Conservation (phyloP, 2,888 invertebrate species). For the Miltochrista miniata region DNA sequence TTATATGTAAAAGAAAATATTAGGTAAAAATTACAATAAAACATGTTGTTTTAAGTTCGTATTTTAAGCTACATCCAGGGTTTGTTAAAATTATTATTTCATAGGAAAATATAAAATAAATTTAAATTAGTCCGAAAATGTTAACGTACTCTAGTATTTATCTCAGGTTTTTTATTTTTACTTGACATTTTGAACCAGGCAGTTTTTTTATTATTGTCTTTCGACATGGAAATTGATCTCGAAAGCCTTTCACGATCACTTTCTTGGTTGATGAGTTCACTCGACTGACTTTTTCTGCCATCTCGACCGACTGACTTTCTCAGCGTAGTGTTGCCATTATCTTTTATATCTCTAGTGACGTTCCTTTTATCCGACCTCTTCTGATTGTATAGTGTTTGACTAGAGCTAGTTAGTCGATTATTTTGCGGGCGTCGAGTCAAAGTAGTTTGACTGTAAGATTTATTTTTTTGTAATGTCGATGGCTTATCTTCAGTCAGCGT, state of each 20-base stretch:
- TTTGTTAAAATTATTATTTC: not conserved
- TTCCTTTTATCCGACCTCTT: constrained; percentile 73
- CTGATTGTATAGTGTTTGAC: constrained; percentile 57
- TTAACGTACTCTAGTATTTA: constrained; percentile 72
- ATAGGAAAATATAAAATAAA: not conserved
- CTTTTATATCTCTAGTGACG: constrained; percentile 32
- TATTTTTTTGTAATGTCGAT: constrained; percentile 73
- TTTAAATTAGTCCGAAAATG: not conserved
- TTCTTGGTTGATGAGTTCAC: constrained; percentile 84
- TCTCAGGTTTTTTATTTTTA: constrained; percentile 72
- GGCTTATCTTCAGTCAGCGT: constrained; percentile 58
- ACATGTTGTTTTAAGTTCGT: too few relatives aligned
- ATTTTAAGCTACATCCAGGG: not conserved
- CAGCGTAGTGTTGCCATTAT: constrained; percentile 55
- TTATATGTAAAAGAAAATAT: constrained; percentile 1
- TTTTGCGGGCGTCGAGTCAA: constrained; percentile 62
- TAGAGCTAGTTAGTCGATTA: constrained; percentile 67
- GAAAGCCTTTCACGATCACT: constrained; percentile 79
- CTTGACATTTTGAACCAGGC: constrained; percentile 88
- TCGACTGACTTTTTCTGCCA: constrained; percentile 83
- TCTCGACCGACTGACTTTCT: constrained; percentile 69
- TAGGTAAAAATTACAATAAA: too few relatives aligned
- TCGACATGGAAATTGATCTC: constrained; percentile 88
- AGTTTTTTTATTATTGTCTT: constrained; percentile 87
- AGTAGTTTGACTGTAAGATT: constrained; percentile 75